Evolutionary conservation across 2,888 invertebrate genomes (phyloP).

Genomic region (Malthinus flaveolus): DNA sequence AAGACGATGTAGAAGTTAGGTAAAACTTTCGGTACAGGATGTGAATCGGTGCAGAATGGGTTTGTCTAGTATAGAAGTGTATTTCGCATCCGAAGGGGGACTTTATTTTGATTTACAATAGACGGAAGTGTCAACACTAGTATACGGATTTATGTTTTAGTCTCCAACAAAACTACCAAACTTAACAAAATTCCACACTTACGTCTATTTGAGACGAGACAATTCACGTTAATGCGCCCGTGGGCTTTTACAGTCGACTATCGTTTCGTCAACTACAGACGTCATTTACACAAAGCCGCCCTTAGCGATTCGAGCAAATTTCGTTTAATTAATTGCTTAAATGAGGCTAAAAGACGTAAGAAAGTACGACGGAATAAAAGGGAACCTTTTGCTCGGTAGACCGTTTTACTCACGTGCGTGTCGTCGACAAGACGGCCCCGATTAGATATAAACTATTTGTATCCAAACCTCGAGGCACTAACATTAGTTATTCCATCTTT

Average conservation of each 20-base stretch:
- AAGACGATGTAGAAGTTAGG: slow-evolving; percentile 41
- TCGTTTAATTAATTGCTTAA: slow-evolving; percentile 52
- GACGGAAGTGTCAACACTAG: slow-evolving; percentile 48
- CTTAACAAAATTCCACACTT: too few species aligned
- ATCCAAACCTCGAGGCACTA: slow-evolving; percentile 33
- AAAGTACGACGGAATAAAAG: slow-evolving; percentile 32
- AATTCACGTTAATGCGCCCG: slow-evolving; percentile 37
- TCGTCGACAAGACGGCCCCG: slow-evolving; percentile 34
- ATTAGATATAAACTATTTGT: slow-evolving; percentile 39
- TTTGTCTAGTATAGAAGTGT: slow-evolving; percentile 47
- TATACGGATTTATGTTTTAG: slow-evolving; percentile 48
- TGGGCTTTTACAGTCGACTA: slow-evolving; percentile 25
- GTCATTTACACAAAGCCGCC: slow-evolving; percentile 46
- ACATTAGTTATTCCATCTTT: slow-evolving; percentile 54
- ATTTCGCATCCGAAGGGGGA: slow-evolving; percentile 39
- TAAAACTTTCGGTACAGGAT: slow-evolving; percentile 46
- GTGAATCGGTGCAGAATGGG: slow-evolving; percentile 49
- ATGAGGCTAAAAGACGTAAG: slow-evolving; percentile 48
- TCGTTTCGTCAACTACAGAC: slow-evolving; percentile 35
- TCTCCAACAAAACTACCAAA: slow-evolving; percentile 39
- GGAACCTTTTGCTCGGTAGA: slow-evolving; percentile 15
- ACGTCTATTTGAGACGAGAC: slow-evolving; percentile 32
- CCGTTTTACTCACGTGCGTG: slow-evolving; percentile 25
- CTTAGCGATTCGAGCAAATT: slow-evolving; percentile 45
- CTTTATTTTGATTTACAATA: slow-evolving; percentile 49